A percentile compares a stretch with the other conserved stretches of the same genome.
Conservation (phyloP, 2,113 vertebrate genomes). For the Xiphophorus maculatus region DNA sequence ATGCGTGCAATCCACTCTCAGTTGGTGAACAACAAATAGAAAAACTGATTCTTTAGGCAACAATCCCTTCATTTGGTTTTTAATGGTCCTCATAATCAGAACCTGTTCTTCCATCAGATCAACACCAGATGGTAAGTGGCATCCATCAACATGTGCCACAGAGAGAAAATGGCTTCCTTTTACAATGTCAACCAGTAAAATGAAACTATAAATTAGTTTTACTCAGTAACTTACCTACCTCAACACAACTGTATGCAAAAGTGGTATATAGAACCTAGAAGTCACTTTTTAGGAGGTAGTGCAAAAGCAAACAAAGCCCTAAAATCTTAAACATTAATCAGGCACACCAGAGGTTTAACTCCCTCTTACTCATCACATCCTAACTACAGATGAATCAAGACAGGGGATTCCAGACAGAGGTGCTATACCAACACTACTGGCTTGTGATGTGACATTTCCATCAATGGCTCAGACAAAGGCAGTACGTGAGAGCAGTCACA, state of each 20-base stretch:
- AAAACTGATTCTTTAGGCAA: neutral
- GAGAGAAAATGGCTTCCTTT: neutral
- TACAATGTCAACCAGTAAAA: neutral
- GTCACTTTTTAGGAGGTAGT: neutral
- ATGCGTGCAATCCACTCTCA: constrained; percentile 31
- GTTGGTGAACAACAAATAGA: constrained; percentile 3
- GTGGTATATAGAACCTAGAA: neutral
- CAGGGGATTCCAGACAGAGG: constrained; percentile 41
- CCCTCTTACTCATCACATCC: constrained; percentile 34
- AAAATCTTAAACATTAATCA: neutral
- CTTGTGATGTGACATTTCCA: constrained; percentile 55
- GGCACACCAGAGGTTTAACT: neutral
- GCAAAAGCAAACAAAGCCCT: neutral
- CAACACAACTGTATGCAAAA: neutral
- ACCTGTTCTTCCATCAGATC: neutral
- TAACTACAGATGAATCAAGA: constrained; percentile 17
- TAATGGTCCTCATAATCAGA: neutral
- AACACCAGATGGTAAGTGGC: too few relatives aligned
- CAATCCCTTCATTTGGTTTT: neutral
- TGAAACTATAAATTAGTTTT: neutral
- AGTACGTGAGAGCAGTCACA: constrained; percentile 77
- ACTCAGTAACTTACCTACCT: neutral
- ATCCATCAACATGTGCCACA: neutral
- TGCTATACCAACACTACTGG: constrained; percentile 22
- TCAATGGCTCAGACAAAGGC: constrained; percentile 26